Percentiles rank a stretch among this genome's conserved stretches.
phyloP scores from a whole-genome alignment of 1,140 invertebrate species.

The Zeugodacus cucurbitae region DNA sequence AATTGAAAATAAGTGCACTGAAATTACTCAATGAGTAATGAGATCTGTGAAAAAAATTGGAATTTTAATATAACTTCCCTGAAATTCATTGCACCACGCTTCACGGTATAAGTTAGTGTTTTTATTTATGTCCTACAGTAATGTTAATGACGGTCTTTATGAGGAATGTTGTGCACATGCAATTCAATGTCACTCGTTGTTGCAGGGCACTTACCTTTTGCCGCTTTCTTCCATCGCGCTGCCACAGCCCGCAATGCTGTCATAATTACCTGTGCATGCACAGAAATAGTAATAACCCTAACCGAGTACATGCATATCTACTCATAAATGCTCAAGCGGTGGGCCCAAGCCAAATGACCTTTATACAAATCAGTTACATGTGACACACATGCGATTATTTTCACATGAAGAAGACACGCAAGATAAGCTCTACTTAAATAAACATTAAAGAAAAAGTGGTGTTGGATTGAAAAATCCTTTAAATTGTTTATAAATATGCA shows the following conservation, averaged over 20 bases:
- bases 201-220: slow-evolving; percentile 43
- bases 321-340: neutral
- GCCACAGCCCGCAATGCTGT: neutral
- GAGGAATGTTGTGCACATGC: slow-evolving; percentile 5
- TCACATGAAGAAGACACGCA: no score
- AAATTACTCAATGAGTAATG: no score
- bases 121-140: neutral
- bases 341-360: neutral
- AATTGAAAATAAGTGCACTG: no score
- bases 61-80: no score
- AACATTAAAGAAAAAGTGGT: no score
- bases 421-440: neutral
- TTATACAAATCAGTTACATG: neutral
- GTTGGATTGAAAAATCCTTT: no score
- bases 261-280: neutral
- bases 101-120: no score
- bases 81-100: no score
- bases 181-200: slow-evolving; percentile 43
- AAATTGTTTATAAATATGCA: neutral
- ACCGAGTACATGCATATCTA: neutral
- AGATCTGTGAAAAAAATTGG: no score
- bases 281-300: neutral
- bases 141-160: neutral
- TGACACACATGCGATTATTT: neutral
- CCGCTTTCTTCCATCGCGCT: neutral